Base-by-base conservation (phyloP, 2,888 invertebrate species). In the Hypomecis atomaria region DNA sequence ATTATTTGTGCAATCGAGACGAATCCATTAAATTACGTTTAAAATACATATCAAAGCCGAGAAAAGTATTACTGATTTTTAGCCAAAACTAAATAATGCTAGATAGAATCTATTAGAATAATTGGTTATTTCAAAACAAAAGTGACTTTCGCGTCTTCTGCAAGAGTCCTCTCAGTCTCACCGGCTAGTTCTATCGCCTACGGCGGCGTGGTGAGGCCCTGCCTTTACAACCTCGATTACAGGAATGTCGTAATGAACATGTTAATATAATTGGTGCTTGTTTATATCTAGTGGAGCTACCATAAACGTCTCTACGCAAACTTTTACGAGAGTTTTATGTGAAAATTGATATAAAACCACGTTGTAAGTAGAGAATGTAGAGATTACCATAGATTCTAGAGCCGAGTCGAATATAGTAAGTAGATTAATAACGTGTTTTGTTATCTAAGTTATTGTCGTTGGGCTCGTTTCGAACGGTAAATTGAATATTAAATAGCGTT, bases 251-350 rank as follows among this genome's bases (percentile, higher is more conserved):
- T 68, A 71, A 62, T 63, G 66, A 67, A 72, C 68, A 70, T 68
- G 65, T 70, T 85, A 85, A 81, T 82, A 81, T 85, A 82, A 88
- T 85, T 84, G 79, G 78, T 70, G 72, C 57, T 73, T 73, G 77
- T 79, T 82, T 80, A 83, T 85, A 83, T 78, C 72, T 73, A 78
- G 74, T 75, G 73, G 73, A 67, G 82, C 78, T 78, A 78, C 80
- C 72, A 82, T 79, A 81, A 79, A 78, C 76, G 71, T 42, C 67
- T 59, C 62, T 67, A 71, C 74, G 72, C 65, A 65, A 68, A 61
- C 66, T 73, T 83, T 82, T 81, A 84, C 65, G 72, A 71, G 37
- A 60, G 23, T 57, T 66, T 69, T 69, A 65, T 65, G 60, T 67
- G 71, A 71, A 65, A 57, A 47, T 53, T 65, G 57, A 61, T 65